Conservation (phyloP, 2,888 invertebrate genomes). For the Omphaloscelis lunosa region DNA sequence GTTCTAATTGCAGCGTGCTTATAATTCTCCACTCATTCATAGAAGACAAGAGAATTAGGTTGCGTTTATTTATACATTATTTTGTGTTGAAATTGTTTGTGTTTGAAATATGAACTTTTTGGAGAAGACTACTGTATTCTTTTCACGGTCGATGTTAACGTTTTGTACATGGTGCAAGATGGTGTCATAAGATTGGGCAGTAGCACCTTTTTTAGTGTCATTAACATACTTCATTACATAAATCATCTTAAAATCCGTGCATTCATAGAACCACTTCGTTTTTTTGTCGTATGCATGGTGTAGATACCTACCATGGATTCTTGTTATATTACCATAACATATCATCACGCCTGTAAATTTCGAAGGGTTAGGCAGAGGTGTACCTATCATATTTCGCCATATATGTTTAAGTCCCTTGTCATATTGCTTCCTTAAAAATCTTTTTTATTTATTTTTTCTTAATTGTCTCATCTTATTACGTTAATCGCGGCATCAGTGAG, state of each 20-base stretch:
- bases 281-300: neutral
- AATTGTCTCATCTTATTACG: neutral
- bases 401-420: no score
- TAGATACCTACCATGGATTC: neutral
- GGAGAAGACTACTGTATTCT: neutral
- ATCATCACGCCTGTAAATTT: no score
- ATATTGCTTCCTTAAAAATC: no score
- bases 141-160: neutral
- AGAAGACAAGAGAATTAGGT: conserved; percentile 77
- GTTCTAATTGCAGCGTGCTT: conserved; percentile 85
- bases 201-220: neutral
- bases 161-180: neutral
- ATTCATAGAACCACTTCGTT: neutral
- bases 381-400: no score
- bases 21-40: conserved; percentile 85
- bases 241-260: neutral
- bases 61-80: conserved; percentile 68
- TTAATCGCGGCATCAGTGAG: no score
- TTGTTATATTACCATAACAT: no score
- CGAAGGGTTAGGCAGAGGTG: no score
- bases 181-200: no score
- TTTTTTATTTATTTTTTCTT: neutral
- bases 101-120: conserved; percentile 24
- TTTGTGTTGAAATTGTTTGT: conserved; percentile 47
- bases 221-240: neutral